Percentiles rank a stretch among this genome's conserved stretches.
Conservation (phyloP, 1,140 invertebrate genomes). For the Drosophila serrata region DNA sequence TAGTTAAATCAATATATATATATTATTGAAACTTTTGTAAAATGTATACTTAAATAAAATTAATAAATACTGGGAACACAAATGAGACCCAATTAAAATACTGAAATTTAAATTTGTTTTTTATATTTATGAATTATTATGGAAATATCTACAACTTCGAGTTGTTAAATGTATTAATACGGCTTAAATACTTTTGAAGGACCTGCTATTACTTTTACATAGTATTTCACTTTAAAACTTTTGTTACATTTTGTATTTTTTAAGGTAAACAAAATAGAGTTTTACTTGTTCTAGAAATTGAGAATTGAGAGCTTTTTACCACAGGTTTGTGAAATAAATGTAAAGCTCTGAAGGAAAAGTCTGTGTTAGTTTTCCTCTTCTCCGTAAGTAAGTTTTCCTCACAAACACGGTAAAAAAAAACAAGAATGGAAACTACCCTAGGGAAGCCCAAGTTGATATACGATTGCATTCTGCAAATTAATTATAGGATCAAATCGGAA, state of each 20-base stretch:
- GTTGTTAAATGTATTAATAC: neutral
- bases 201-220: neutral
- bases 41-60: constrained; percentile 62
- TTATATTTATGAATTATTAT: neutral
- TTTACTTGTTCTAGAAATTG: neutral
- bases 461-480: too few species aligned
- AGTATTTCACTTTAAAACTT: neutral
- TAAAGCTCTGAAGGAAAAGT: neutral
- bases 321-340: neutral
- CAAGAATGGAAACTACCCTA: too few species aligned
- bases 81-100: constrained; percentile 15
- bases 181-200: neutral
- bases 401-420: neutral
- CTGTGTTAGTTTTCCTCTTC: neutral
- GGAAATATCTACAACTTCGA: neutral
- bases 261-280: too few species aligned
- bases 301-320: neutral
- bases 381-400: neutral
- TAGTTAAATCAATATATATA: constrained; percentile 68
- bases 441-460: too few species aligned
- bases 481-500: too few species aligned
- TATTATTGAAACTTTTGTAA: constrained; percentile 56
- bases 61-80: constrained; percentile 27
- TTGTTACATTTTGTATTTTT: neutral
- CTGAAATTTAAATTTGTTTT: neutral